phyloP scores from a whole-genome alignment of 2,113 vertebrate species.

The Cephalopholis sonnerati region DNA sequence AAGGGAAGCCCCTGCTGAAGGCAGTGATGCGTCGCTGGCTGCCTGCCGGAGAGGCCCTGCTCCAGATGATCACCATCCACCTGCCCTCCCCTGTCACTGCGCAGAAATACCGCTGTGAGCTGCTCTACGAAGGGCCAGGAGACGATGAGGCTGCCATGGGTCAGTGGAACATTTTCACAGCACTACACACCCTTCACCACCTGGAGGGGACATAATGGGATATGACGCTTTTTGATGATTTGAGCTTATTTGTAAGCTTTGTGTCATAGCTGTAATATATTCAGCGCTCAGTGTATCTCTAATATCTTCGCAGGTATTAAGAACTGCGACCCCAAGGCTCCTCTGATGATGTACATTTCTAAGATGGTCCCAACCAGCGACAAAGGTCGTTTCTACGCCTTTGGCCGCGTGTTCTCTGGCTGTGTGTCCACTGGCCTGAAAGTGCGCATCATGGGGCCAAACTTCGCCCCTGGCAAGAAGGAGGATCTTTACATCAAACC shows the following conservation, averaged over 20 bases:
- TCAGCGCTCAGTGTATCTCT: background rate
- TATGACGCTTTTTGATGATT: background rate
- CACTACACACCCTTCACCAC: background rate
- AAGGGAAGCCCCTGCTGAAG: conserved; percentile 94
- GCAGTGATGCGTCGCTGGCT: conserved; percentile 98
- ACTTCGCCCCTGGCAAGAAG: conserved; percentile 95
- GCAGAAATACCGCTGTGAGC: conserved; percentile 96
- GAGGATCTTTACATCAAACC: conserved; percentile 96
- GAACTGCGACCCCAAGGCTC: conserved; percentile 95
- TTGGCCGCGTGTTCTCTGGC: conserved; percentile 95
- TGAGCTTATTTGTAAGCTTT: background rate
- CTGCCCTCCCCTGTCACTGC: conserved; percentile 95
- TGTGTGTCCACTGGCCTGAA: conserved; percentile 93
- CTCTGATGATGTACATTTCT: conserved; percentile 98
- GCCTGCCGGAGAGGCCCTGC: conserved; percentile 93
- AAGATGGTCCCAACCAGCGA: conserved; percentile 97
- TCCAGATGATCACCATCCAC: conserved; percentile 99
- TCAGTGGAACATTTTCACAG: conserved; percentile 62
- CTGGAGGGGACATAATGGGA: background rate
- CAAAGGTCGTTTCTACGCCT: conserved; percentile 97
- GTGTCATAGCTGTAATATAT: background rate
- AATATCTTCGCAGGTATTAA: conserved; percentile 88
- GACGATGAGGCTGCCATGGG: conserved; percentile 97
- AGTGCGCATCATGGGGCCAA: conserved; percentile 97
- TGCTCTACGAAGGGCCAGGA: conserved; percentile 94